Base-by-base conservation (phyloP, 2,113 vertebrate genomes). In the Eleginops maclovinus region DNA sequence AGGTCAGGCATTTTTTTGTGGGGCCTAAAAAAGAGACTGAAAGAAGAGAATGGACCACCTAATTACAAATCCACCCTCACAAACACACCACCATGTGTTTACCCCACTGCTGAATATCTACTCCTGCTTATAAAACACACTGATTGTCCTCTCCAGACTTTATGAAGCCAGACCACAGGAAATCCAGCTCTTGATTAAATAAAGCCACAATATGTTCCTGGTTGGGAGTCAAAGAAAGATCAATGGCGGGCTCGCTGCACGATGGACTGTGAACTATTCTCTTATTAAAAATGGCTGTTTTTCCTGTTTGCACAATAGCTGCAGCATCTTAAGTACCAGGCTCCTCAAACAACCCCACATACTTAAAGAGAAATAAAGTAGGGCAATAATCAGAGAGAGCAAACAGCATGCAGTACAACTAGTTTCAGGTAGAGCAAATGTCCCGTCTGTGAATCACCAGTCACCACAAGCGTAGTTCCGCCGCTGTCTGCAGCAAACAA, bases 81-180 rank as follows among this genome's bases (percentile, higher is more conserved):
- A 31, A 31, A 31, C 31, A 31, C 16, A 4, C 10, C 26, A 21
- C 19, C 19, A 24, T 4, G 40, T 54, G 53, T 77, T 82, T 51
- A 50, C 46, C 61, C 41, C 66, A 46, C 36, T 49, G 22, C 46
- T 46, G 6, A 13, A 59, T 49, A n/a, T 68, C 54, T 51, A 9
- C 41, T 65, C 16, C 66, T 61, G 26, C 51, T 59, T 21, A 6
- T 12, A 36, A 72, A 75, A 40, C 54, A 22, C 4, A 53, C 1
- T n/a, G 21, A 74, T 78, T 69, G 78, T 26, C 24, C 55, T 44
- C 68, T 77, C 72, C 81, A 82, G 64, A 86, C 83, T 47, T 53
- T 41, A 8, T 0, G 10, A 50, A 43, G 74, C 43, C 61, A 70
- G 73, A 79, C 74, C 73, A 58, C 74, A 87, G 86, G 67, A 81